phyloP scores from a whole-genome alignment of 2,113 vertebrate species.

The Nansenia antarctica region DNA sequence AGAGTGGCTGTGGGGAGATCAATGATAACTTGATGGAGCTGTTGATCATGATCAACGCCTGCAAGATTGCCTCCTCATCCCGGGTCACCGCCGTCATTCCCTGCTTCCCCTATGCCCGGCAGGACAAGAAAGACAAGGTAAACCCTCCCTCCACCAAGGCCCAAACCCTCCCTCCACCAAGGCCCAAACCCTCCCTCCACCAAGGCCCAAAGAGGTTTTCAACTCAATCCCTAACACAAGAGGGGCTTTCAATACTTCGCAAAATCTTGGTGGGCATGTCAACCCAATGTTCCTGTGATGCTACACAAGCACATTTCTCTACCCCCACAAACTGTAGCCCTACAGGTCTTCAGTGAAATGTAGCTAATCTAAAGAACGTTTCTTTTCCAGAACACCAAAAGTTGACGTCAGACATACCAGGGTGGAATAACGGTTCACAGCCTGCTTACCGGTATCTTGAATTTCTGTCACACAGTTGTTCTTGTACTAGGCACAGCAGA shows the following conservation, averaged over 20 bases:
- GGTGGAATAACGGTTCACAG: background rate
- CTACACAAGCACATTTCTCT: background rate
- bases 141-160: background rate
- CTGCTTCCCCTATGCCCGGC: conserved; percentile 77
- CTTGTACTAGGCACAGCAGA: background rate
- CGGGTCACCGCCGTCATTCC: conserved; percentile 78
- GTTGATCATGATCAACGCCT: conserved; percentile 79
- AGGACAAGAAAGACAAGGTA: conserved; percentile 80
- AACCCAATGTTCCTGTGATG: background rate
- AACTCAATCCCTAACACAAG: no score
- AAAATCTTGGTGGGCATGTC: background rate
- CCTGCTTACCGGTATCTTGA: conserved; percentile 27
- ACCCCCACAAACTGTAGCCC: no score
- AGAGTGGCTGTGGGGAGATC: conserved; percentile 78
- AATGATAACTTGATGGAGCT: conserved; percentile 80
- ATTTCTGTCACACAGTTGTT: conserved; percentile 34
- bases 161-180: no score
- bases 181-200: no score
- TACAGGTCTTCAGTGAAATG: no score
- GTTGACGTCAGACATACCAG: background rate
- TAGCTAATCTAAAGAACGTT: no score
- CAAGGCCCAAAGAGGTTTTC: no score
- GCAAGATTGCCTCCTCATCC: conserved; percentile 78
- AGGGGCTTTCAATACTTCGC: no score
- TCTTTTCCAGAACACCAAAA: background rate